Evolutionary conservation across 2,888 invertebrate genomes (phyloP), one percentile per base, ranked within the genome.

Genomic region (Coenonympha glycerion): DNA sequence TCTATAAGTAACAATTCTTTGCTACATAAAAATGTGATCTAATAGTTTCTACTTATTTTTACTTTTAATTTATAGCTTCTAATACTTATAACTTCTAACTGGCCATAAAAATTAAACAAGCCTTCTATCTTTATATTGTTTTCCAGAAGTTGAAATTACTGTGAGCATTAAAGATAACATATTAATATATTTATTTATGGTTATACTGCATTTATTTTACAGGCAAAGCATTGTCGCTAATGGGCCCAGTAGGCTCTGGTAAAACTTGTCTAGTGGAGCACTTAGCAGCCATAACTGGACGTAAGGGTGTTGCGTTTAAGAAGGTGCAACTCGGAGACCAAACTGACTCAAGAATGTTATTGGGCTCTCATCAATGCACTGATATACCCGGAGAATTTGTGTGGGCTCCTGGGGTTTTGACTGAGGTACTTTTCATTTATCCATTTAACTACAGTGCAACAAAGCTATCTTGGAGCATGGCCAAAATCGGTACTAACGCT

Each of bases 351-450:
- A 95, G 98, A 80, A 95, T 96, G 90, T 79, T 99, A 46, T 84
- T 99, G 6, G 99, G 99, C 0, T 92, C 94, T 0, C 97, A 97
- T 74, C 90, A 95, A 60, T 99, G 98, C 71, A 98, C 99, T 0
- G 98, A 98, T 72, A 90, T 98, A 41, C 98, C 98, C 0, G 99
- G 99, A 9, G 97, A 99, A 79, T 99, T 99, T 86, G 85, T 96
- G 15, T 99, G 99, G 99, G 91, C 95, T 62, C 93, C 98, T 1
- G 98, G 98, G n/a, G 93, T 96, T 42, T 80, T 99, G 47, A 96
- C 97, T 3, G 95, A 91, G 88, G 93, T 90, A 64, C 9, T 24
- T 24, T 24, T 24, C 9, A 24, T 24, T 24, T 24, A 5, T 5
- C 24, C 6, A 24, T 24, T 24, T 22, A n/a, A n/a, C n/a, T n/a